phyloP scores from a whole-genome alignment of 1,140 invertebrate species.

The Luehdorfia chinensis region DNA sequence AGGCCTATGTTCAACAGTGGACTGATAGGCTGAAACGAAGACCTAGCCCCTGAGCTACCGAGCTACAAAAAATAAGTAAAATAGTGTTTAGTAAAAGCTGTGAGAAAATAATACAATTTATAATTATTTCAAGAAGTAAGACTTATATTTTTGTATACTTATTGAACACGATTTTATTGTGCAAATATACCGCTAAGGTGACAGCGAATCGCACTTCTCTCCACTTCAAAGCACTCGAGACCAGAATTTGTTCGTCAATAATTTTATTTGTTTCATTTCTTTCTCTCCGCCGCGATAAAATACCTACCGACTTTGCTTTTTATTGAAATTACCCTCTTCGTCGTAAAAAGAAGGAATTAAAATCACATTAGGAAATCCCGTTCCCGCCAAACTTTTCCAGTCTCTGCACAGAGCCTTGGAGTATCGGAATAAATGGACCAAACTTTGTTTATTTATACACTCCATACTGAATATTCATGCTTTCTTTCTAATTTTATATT shows the following conservation, averaged over 20 bases:
- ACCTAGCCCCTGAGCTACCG: no score
- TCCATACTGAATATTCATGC: constrained; percentile 71
- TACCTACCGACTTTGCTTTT: constrained; percentile 49
- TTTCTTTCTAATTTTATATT: constrained; percentile 54
- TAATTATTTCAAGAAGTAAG: no score
- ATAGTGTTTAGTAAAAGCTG: no score
- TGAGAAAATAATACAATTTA: no score
- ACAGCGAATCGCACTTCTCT: not conserved
- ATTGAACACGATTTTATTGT: not conserved
- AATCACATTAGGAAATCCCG: constrained; percentile 70
- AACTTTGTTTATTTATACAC: constrained; percentile 73
- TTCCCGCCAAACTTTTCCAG: constrained; percentile 70
- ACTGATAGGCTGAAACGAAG: no score
- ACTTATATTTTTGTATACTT: not conserved
- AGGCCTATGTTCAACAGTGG: no score
- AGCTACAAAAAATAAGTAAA: no score
- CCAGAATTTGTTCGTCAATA: constrained; percentile 6
- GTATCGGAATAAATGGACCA: constrained; percentile 72
- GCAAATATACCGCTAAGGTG: not conserved
- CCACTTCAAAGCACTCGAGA: not conserved
- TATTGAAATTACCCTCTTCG: constrained; percentile 60
- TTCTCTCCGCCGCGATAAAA: constrained; percentile 32
- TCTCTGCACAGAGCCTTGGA: constrained; percentile 49
- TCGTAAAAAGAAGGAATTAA: constrained; percentile 55
- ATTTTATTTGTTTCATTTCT: constrained; percentile 20